Evolutionary conservation across 2,797 vertebrate species (phyloP).

Genomic region (Gallinago stenura): DNA sequence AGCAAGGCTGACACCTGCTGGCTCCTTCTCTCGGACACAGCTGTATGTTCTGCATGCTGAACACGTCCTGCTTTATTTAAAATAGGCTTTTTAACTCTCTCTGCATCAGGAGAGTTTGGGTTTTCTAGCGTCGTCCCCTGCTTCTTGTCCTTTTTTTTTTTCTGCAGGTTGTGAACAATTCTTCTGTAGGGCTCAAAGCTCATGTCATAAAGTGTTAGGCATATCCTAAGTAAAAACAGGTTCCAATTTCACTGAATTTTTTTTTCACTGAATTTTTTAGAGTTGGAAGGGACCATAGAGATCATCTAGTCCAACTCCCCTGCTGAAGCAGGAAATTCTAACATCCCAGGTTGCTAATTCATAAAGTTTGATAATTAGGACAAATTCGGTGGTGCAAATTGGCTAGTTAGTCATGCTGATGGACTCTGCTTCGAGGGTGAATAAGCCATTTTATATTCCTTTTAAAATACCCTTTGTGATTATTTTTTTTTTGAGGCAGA

Average conservation of each 20-base stretch:
- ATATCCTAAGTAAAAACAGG: background rate
- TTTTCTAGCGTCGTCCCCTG: background rate
- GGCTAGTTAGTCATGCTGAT: background rate
- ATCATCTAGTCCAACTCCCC: too few species aligned
- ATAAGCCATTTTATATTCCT: background rate
- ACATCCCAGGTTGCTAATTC: background rate
- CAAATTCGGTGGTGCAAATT: background rate
- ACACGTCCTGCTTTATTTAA: background rate
- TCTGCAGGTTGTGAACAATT: background rate
- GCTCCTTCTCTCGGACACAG: background rate
- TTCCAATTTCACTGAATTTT: too few species aligned
- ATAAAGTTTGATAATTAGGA: background rate
- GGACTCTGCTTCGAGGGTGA: background rate
- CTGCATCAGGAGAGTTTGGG: background rate
- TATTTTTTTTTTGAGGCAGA: background rate
- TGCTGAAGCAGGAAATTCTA: too few species aligned
- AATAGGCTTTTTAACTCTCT: background rate
- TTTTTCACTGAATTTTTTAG: too few species aligned
- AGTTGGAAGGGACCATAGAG: too few species aligned
- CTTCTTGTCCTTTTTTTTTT: background rate
- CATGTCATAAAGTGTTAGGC: background rate
- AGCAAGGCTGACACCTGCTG: conserved; percentile 72
- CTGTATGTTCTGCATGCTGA: background rate
- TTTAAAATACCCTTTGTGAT: background rate
- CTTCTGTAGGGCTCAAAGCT: background rate